Percentiles rank a stretch among this genome's conserved stretches.
phyloP scores from a whole-genome alignment of 2,797 vertebrate genomes.

The Sebastes diploproa region DNA sequence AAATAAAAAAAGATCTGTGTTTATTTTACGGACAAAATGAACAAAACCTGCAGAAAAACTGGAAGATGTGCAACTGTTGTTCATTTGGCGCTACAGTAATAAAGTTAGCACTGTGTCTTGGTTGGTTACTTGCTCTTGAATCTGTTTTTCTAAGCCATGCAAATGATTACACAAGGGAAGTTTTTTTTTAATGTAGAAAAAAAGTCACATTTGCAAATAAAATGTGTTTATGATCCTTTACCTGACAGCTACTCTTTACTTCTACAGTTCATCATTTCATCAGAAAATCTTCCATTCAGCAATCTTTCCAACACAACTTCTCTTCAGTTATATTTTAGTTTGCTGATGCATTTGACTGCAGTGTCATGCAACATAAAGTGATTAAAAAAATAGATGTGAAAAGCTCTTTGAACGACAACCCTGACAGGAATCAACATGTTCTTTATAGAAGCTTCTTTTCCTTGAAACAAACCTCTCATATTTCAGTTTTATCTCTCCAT shows the following conservation, averaged over 20 bases:
- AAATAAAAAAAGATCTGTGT: too few relatives aligned
- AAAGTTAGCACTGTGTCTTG: background rate
- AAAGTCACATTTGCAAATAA: background rate
- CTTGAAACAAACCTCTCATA: background rate
- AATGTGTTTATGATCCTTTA: background rate
- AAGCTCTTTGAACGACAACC: background rate
- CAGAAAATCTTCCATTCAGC: background rate
- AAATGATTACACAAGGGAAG: background rate
- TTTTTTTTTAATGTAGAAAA: too few relatives aligned
- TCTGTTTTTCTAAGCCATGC: too few relatives aligned
- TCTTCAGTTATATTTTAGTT: background rate
- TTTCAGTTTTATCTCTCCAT: background rate
- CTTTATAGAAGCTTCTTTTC: background rate
- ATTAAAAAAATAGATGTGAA: background rate
- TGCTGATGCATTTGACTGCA: background rate
- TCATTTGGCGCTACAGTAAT: background rate
- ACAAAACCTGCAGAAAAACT: background rate
- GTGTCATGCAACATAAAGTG: background rate
- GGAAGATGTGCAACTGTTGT: background rate
- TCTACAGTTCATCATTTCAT: background rate
- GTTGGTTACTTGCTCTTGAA: background rate
- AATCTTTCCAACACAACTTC: background rate
- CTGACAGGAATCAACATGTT: background rate
- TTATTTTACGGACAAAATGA: background rate
- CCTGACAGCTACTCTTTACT: background rate